Percentiles rank a stretch among this genome's conserved stretches.
These are phyloP conservation scores for Piaya cayana DNA, from an alignment of 2,113 vertebrate genomes.

Conservation along the genomic window DNA sequence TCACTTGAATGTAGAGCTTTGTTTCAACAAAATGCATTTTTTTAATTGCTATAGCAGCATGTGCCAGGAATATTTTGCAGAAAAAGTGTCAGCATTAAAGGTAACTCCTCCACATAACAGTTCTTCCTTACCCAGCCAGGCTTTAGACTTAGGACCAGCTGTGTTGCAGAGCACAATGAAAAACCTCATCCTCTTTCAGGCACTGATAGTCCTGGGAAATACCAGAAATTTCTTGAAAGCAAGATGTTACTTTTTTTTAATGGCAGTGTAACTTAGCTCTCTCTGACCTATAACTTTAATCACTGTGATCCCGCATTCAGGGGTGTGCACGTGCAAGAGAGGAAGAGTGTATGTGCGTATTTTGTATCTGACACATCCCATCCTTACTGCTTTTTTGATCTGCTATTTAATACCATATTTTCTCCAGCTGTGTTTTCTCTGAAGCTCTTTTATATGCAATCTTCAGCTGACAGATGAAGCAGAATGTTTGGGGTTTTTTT, in stretches of 20 bases:
- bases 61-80: conserved; percentile 12
- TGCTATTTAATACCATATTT: background rate
- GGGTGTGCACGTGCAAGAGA: background rate
- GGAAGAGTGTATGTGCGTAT: background rate
- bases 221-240: conserved; percentile 17
- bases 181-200: conserved; percentile 45
- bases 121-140: conserved; percentile 51
- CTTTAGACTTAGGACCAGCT: conserved; percentile 16
- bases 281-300: conserved; percentile 32
- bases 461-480: background rate
- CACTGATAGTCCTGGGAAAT: conserved; percentile 44
- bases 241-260: conserved; percentile 3
- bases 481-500: background rate
- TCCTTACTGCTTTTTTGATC: background rate
- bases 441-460: conserved; percentile 11
- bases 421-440: background rate
- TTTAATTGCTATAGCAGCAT: conserved; percentile 37
- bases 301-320: conserved; percentile 68
- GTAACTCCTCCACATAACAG: background rate
- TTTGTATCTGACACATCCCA: conserved; percentile 8
- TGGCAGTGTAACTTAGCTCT: background rate
- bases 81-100: conserved; percentile 24
- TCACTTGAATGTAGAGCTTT: conserved; percentile 68
- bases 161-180: conserved; percentile 36
- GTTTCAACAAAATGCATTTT: conserved; percentile 31